Evolutionary conservation across 64 coral and sea anemone genomes (phyloP), one percentile per base, ranked within the genome.

Genomic region (Stichodactyla mertensii): DNA sequence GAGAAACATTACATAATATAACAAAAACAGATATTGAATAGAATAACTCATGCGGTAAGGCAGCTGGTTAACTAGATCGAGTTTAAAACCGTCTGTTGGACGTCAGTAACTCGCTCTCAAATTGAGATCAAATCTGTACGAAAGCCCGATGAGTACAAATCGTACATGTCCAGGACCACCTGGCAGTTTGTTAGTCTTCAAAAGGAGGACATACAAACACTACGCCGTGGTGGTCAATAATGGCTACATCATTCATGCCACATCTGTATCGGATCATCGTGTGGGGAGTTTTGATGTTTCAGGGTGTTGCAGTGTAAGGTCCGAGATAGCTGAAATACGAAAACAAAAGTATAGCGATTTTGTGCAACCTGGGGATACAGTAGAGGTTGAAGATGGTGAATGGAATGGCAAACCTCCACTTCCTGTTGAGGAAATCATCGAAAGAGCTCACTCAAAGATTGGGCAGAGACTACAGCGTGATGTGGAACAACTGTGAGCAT

Each of bases 401-500:
- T 74, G 69, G 69, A 74, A 74, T 11, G 53, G 78, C 16, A 16
- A 55, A 81, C 15, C 31, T 51, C 36, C 78, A 6, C 78, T 81
- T 55, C 53, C 78, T 5, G 16, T 19, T 3, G 4, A 20, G 12
- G 51, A 81, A 81, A 81, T 81, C 26, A 28, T 81, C 51, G 1
- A 10, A 16, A 14, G 78, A 81, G 78, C 78, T 81, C 9, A 20
- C 6, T 16, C 10, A 16, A 1, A 81, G 22, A 2, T 53, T 52
- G 78, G 78, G 51, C 0, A 54, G 53, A 53, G 78, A 28, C 5
- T 81, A 81, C 78, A 81, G 53, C 26, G 15, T 81, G n/a, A 45
- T 81, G 78, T 81, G 52, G 52, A 55, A 81, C 16, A 81, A 81
- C 51, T 81, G 78, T 22, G 78, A 81, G 78, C 78, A 81, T 53